Conservation (phyloP, 2,888 invertebrate species). For the Pachliopta kotzebuea region DNA sequence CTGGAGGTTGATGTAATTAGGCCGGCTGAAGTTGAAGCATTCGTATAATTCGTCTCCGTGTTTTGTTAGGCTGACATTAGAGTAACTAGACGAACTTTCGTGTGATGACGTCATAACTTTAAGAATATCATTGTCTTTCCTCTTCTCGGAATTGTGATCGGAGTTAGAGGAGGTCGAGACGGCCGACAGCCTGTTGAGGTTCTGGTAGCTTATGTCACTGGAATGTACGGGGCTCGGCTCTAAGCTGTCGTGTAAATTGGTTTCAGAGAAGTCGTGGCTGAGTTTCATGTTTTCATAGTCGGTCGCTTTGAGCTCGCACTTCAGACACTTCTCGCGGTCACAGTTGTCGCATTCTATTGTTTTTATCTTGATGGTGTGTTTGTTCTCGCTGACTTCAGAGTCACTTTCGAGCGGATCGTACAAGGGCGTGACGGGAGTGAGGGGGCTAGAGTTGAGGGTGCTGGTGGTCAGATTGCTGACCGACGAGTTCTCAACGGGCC, state of each 20-base stretch:
- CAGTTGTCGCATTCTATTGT: slow-evolving; percentile 57
- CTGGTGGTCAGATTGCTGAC: slow-evolving; percentile 56
- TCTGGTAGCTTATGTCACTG: slow-evolving; percentile 72
- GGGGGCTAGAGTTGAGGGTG: slow-evolving; percentile 59
- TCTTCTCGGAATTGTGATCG: slow-evolving; percentile 49
- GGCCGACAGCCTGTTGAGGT: slow-evolving; percentile 70
- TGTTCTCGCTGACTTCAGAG: slow-evolving; percentile 67
- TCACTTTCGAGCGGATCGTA: slow-evolving; percentile 73
- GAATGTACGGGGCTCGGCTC: slow-evolving; percentile 66
- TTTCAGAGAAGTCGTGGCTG: slow-evolving; percentile 37
- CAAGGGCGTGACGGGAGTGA: slow-evolving; percentile 60
- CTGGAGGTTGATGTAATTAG: slow-evolving; percentile 71
- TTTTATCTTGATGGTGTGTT: slow-evolving; percentile 63
- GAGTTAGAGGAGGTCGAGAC: slow-evolving; percentile 69
- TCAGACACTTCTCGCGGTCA: slow-evolving; percentile 61
- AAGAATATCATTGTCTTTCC: slow-evolving; percentile 46
- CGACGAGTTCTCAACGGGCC: slow-evolving; percentile 62
- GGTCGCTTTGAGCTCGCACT: slow-evolving; percentile 67
- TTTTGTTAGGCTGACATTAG: slow-evolving; percentile 59
- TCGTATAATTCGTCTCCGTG: slow-evolving; percentile 63
- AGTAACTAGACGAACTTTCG: slow-evolving; percentile 70
- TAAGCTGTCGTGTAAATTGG: slow-evolving; percentile 49
- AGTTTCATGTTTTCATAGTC: slow-evolving; percentile 55
- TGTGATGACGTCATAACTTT: slow-evolving; percentile 73
- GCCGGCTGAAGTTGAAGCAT: slow-evolving; percentile 62